These are phyloP conservation scores for Andrena flavipes DNA, from an alignment of 2,888 invertebrate genomes.

Conservation along the genomic window DNA sequence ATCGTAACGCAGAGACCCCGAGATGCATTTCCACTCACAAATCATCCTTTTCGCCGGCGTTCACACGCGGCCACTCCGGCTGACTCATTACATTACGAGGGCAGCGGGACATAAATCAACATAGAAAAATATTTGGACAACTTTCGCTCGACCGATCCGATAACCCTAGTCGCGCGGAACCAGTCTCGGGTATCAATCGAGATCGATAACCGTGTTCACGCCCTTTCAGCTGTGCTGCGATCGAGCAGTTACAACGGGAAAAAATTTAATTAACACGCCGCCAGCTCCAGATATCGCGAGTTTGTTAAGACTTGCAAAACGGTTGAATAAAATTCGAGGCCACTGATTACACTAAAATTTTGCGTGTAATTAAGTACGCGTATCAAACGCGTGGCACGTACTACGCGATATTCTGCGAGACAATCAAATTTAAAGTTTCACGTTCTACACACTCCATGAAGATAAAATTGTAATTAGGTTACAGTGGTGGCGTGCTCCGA, in stretches of 20 bases:
- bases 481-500: too few species aligned
- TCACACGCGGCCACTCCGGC: not conserved
- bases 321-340: too few species aligned
- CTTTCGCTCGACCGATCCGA: constrained; percentile 47
- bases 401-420: too few species aligned
- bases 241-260: constrained; percentile 7
- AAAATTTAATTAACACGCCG: constrained; percentile 4
- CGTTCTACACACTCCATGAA: too few species aligned
- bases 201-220: constrained; percentile 14
- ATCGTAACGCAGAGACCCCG: constrained; percentile 3
- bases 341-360: too few species aligned
- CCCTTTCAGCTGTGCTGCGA: constrained; percentile 19
- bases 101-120: constrained; percentile 40
- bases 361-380: too few species aligned
- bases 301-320: not conserved
- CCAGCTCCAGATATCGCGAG: not conserved
- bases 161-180: constrained; percentile 33
- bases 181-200: constrained; percentile 37
- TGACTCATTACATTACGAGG: constrained; percentile 40
- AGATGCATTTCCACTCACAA: constrained; percentile 5
- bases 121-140: constrained; percentile 51
- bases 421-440: too few species aligned
- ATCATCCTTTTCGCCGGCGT: constrained; percentile 26
- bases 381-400: too few species aligned
- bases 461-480: too few species aligned